Evolutionary conservation across 2,888 invertebrate genomes (phyloP).

Genomic region (Pristionchus mayeri): DNA sequence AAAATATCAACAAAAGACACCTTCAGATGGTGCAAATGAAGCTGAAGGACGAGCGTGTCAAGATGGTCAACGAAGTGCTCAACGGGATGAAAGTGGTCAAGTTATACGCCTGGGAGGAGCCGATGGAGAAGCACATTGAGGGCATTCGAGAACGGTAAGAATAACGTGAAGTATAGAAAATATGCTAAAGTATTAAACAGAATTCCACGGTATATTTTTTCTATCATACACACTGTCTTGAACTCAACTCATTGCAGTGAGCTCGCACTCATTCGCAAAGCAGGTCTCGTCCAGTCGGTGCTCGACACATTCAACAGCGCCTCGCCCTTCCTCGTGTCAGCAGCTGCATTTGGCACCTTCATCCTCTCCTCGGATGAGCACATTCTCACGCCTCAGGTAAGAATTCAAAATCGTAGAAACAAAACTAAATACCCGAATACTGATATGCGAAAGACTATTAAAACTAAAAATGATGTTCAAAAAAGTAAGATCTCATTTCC

Average conservation of each 20-base stretch:
- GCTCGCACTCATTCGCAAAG: conserved; percentile 84
- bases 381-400: conserved; percentile 66
- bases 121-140: conserved; percentile 83
- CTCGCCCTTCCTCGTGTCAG: conserved; percentile 91
- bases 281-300: conserved; percentile 90
- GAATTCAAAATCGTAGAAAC: no score
- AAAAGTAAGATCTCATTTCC: no score
- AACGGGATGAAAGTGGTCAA: conserved; percentile 87
- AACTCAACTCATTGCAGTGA: conserved; percentile 80
- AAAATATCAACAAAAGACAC: background rate
- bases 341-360: conserved; percentile 88
- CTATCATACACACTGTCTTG: background rate
- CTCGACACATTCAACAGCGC: conserved; percentile 94
- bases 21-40: conserved; percentile 88
- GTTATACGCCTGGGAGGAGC: conserved; percentile 80
- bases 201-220: no score
- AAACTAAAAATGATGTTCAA: no score
- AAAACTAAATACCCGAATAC: background rate
- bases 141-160: conserved; percentile 84
- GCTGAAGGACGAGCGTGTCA: conserved; percentile 92
- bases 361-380: conserved; percentile 79
- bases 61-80: conserved; percentile 92
- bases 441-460: no score
- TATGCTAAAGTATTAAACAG: no score
- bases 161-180: background rate